A percentile compares a stretch with the other conserved stretches of the same genome.
Evolutionary conservation across 2,113 vertebrate species (phyloP).

Genomic region (Perca schrenkii): DNA sequence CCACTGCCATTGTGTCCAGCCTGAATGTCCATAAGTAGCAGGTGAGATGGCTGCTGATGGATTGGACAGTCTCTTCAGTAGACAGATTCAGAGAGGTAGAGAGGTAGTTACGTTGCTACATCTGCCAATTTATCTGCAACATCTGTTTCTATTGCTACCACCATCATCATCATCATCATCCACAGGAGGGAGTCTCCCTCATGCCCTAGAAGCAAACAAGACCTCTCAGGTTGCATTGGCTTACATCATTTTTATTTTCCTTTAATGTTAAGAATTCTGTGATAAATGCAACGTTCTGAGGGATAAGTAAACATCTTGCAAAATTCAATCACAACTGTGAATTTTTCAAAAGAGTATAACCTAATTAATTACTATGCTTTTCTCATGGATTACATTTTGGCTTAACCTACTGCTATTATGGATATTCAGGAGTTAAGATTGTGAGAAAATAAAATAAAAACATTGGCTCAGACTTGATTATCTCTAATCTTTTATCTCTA

Average conservation of each 20-base stretch:
- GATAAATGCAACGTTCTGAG: conserved; percentile 26
- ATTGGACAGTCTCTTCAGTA: conserved; percentile 64
- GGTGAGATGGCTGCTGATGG: conserved; percentile 66
- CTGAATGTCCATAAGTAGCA: conserved; percentile 60
- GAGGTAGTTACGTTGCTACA: conserved; percentile 31
- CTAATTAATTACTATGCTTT: conserved; percentile 44
- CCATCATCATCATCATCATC: conserved; percentile 1
- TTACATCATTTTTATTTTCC: conserved; percentile 30
- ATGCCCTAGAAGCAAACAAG: background rate
- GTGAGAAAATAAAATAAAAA: conserved; percentile 4
- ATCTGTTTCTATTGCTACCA: background rate
- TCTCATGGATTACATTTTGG: conserved; percentile 48
- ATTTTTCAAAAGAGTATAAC: conserved; percentile 16
- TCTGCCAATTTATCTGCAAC: conserved; percentile 30
- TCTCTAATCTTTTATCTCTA: conserved; percentile 36
- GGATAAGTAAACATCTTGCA: conserved; percentile 10
- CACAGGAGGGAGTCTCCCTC: conserved; percentile 23
- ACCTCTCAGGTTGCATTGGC: conserved; percentile 22
- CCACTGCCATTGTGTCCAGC: conserved; percentile 66
- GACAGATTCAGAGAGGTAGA: conserved; percentile 25
- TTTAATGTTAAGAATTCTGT: conserved; percentile 9
- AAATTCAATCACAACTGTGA: conserved; percentile 34
- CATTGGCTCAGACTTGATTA: conserved; percentile 35
- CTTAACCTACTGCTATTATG: conserved; percentile 29
- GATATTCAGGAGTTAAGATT: conserved; percentile 25